These are phyloP conservation scores for Gymnoscopelus microlampas DNA, from an alignment of 2,797 vertebrate species.

Conservation along the genomic window DNA sequence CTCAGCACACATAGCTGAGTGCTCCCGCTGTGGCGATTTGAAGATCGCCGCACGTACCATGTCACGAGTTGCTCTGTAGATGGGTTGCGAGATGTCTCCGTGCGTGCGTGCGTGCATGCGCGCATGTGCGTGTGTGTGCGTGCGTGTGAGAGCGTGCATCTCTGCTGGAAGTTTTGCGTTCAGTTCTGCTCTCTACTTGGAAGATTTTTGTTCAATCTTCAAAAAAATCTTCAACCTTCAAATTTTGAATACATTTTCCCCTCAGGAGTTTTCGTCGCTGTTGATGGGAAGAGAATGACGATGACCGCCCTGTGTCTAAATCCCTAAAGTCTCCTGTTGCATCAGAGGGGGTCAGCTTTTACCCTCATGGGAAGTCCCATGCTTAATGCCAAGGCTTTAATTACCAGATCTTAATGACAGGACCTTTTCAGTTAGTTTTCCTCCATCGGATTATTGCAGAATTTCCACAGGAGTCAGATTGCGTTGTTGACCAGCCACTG, in stretches of 20 bases:
- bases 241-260: background rate
- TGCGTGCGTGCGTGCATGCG: no score
- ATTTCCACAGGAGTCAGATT: background rate
- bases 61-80: slow-evolving; percentile 39
- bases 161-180: slow-evolving; percentile 5
- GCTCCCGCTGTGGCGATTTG: slow-evolving; percentile 51
- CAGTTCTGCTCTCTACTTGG: slow-evolving; percentile 13
- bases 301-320: slow-evolving; percentile 20
- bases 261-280: slow-evolving; percentile 19
- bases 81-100: slow-evolving; percentile 14
- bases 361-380: slow-evolving; percentile 31
- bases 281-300: slow-evolving; percentile 23
- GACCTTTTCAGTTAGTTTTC: background rate
- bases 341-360: slow-evolving; percentile 49
- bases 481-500: background rate
- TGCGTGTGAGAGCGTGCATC: slow-evolving; percentile 9
- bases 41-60: slow-evolving; percentile 32
- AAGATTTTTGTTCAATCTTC: slow-evolving; percentile 17
- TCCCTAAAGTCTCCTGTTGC: slow-evolving; percentile 39
- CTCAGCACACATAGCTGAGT: slow-evolving; percentile 13
- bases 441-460: background rate
- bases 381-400: slow-evolving; percentile 6
- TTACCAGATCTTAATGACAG: slow-evolving; percentile 29
- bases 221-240: no score
- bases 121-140: background rate